These are phyloP conservation scores for Drosophila asahinai DNA, from an alignment of 1,140 invertebrate genomes.

Conservation along the genomic window DNA sequence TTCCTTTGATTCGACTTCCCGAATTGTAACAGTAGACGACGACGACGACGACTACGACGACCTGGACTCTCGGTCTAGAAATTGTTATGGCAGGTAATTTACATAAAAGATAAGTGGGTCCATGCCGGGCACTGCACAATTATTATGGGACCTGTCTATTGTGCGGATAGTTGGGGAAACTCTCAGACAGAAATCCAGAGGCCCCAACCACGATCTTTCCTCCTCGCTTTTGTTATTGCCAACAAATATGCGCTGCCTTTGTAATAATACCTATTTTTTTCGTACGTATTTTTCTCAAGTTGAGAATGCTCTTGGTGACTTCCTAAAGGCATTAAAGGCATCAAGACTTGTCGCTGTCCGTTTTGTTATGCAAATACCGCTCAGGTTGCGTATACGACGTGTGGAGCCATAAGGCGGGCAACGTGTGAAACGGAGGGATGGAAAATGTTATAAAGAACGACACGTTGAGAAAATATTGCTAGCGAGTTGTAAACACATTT, in stretches of 20 bases:
- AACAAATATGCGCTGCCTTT: constrained; percentile 56
- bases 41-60: constrained; percentile 32
- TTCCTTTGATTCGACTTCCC: constrained; percentile 67
- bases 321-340: constrained; percentile 79
- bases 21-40: constrained; percentile 64
- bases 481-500: background rate
- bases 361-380: constrained; percentile 71
- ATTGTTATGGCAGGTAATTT: constrained; percentile 82
- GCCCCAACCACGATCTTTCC: constrained; percentile 56
- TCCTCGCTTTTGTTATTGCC: constrained; percentile 64
- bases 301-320: constrained; percentile 54
- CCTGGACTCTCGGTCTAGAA: constrained; percentile 29
- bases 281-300: constrained; percentile 2
- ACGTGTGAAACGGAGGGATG: constrained; percentile 44
- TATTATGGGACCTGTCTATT: constrained; percentile 75
- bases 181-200: constrained; percentile 23
- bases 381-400: constrained; percentile 80
- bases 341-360: constrained; percentile 63
- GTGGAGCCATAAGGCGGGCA: constrained; percentile 55
- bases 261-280: constrained; percentile 29
- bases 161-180: constrained; percentile 48
- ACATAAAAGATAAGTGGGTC: constrained; percentile 77
- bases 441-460: background rate
- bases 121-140: constrained; percentile 68
- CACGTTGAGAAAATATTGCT: background rate